These are phyloP conservation scores for Orycteropus afer DNA, from an alignment of 2,113 vertebrate genomes.

Conservation along the genomic window DNA sequence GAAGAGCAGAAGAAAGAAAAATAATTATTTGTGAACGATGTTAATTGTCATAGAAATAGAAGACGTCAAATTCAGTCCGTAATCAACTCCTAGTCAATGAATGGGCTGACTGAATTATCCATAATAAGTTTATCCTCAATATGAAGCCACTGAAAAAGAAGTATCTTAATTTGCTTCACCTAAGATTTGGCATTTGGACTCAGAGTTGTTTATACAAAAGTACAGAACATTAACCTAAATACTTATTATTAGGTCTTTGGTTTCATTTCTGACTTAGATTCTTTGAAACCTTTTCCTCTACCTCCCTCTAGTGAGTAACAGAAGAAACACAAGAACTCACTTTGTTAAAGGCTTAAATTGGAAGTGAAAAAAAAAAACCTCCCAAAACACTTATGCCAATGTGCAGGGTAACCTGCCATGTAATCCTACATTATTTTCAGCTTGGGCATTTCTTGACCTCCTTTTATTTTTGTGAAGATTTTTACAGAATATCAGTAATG, in stretches of 20 bases:
- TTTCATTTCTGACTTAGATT: neutral
- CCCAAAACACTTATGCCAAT: neutral
- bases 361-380: neutral
- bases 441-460: neutral
- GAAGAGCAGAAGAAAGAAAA: neutral
- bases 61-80: neutral
- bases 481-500: neutral
- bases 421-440: neutral
- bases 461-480: neutral
- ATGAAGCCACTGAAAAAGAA: neutral
- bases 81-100: neutral
- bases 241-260: neutral
- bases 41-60: neutral
- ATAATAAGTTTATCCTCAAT: neutral
- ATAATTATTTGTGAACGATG: conserved; percentile 30
- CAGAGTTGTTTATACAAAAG: neutral
- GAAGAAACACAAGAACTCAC: neutral
- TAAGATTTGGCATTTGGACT: conserved; percentile 48
- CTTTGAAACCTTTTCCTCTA: conserved; percentile 72
- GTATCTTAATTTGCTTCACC: conserved; percentile 8
- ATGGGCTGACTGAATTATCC: neutral
- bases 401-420: neutral
- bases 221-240: neutral
- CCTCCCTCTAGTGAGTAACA: conserved; percentile 74
- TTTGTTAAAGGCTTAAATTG: neutral